Percentiles rank a stretch among this genome's conserved stretches.
These are phyloP conservation scores for Sminthurinus aureus DNA, from an alignment of 2,888 invertebrate genomes.

Conservation along the genomic window DNA sequence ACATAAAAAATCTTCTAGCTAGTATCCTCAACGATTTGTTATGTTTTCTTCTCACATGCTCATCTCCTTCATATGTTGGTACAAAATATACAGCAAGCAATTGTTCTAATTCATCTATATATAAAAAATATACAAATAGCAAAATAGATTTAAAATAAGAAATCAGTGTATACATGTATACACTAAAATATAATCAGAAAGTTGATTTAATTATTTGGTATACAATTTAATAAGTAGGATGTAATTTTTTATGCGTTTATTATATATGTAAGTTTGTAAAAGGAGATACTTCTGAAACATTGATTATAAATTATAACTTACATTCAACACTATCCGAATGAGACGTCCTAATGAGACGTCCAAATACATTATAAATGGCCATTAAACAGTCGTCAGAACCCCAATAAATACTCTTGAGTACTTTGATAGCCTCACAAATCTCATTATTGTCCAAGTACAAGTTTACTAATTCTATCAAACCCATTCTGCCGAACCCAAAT, in stretches of 20 bases:
- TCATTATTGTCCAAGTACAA: slow-evolving; percentile 53
- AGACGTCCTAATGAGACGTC: slow-evolving; percentile 44
- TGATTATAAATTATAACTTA: too few relatives aligned
- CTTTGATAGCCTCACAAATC: slow-evolving; percentile 56
- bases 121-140: not conserved
- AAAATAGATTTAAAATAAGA: slow-evolving; percentile 1
- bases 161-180: not conserved
- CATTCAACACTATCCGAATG: slow-evolving; percentile 55
- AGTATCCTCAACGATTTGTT: slow-evolving; percentile 54
- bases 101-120: slow-evolving; percentile 52
- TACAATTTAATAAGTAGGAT: too few relatives aligned
- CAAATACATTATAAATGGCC: slow-evolving; percentile 53
- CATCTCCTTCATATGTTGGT: slow-evolving; percentile 50
- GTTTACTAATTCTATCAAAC: slow-evolving; percentile 45
- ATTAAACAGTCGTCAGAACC: slow-evolving; percentile 53
- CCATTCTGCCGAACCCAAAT: slow-evolving; percentile 49
- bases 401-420: slow-evolving; percentile 56
- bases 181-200: too few relatives aligned
- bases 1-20: slow-evolving; percentile 56
- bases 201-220: too few relatives aligned
- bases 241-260: too few relatives aligned
- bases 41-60: slow-evolving; percentile 50
- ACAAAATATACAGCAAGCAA: slow-evolving; percentile 56
- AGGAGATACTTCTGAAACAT: too few relatives aligned
- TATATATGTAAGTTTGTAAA: too few relatives aligned